Evolutionary conservation across 92 coral and sea anemone species (phyloP), one percentile per base, ranked within the genome.

Genomic region (Chrysogorgia sp.): DNA sequence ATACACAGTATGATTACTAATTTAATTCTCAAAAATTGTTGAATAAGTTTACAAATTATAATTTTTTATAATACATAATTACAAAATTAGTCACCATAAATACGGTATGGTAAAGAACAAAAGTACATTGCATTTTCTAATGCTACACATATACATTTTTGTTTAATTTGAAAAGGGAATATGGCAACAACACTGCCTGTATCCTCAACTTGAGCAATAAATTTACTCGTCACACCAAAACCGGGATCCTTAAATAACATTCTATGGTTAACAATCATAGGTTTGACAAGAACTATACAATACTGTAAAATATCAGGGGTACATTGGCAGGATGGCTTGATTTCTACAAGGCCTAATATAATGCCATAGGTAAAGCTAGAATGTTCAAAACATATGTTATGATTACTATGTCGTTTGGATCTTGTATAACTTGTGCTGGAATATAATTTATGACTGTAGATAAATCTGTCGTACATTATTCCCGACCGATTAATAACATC

Each of bases 311-410:
- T 17, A 68, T 10, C 34, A 17, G 59, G 26, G 13, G 76, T 20
- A 45, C 76, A 68, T 10, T 68, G 30, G 34, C 76, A 68, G 20
- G 34, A 68, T n/a, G 76, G 76, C 58, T 68, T 68, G 58, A 68
- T 31, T 35, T 22, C 41, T 10, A 68, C 7, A 23, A 68, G 59
- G 43, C 76, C 59, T 28, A 68, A 45, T 9, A 68, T 68, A 24
- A n/a, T 49, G 15, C 76, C 76, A 41, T 45, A 68, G 34, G 1
- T 23, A 68, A 41, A 68, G 22, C 9, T 49, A 13, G 58, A 9
- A 43, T 68, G 76, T 9, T 68, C 48, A 45, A 68, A 68, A 2
- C 33, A 12, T 24, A 68, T 4, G 30, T 17, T 68, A 29, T 68
- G 76, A 29, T 68, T 68, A 24, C 10, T 20, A 29, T 68, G 76